These are phyloP conservation scores for Metopia argyrocephala DNA, from an alignment of 2,888 invertebrate species.

Conservation along the genomic window DNA sequence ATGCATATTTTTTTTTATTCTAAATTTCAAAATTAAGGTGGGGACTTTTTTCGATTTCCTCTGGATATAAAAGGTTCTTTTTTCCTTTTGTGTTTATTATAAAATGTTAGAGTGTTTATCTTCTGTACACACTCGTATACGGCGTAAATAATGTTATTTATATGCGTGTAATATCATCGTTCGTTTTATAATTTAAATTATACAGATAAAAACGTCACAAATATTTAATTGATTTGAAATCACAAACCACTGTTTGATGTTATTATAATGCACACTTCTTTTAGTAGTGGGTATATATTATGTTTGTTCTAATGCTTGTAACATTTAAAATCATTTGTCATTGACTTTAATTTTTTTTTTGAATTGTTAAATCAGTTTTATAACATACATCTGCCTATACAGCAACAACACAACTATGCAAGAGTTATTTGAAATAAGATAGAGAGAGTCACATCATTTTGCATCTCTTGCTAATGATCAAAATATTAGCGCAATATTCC, in stretches of 20 bases:
- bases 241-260: neutral
- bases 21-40: slow-evolving; percentile 3
- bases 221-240: neutral
- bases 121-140: neutral
- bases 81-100: neutral
- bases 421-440: too few relatives aligned
- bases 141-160: slow-evolving; percentile 44
- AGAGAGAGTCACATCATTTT: too few relatives aligned
- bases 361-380: too few relatives aligned
- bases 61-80: slow-evolving; percentile 7
- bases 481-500: too few relatives aligned
- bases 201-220: slow-evolving; percentile 11
- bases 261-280: neutral
- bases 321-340: slow-evolving; percentile 21
- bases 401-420: too few relatives aligned
- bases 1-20: slow-evolving; percentile 3
- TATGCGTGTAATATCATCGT: slow-evolving; percentile 51
- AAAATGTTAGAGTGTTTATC: too few relatives aligned
- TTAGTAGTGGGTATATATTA: slow-evolving; percentile 41
- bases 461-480: too few relatives aligned
- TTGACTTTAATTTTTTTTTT: slow-evolving; percentile 10
- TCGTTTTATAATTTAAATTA: slow-evolving; percentile 17
- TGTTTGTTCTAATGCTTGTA: slow-evolving; percentile 23
- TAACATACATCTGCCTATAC: too few relatives aligned
- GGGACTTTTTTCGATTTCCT: neutral